Evolutionary conservation across 2,888 invertebrate genomes (phyloP), one percentile per base, ranked within the genome.

Genomic region (Dione vanillae): DNA sequence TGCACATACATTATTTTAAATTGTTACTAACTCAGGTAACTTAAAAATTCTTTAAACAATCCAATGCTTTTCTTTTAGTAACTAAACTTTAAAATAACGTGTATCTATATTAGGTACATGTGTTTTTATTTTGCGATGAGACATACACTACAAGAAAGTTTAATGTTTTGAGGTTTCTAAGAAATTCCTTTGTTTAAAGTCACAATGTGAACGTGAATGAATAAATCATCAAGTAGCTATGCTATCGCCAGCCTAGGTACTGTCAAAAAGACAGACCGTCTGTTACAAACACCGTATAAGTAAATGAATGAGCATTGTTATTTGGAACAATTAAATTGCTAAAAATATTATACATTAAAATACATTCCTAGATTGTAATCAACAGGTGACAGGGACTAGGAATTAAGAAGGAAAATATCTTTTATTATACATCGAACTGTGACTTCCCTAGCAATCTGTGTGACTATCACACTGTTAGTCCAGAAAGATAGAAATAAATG

Each of bases 141-240:
- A 41, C 10, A 37, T 35, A 56, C 8, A 16, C 49, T 45, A 45
- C 35, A 61, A 51, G 51, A 65, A 59, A 61, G 64, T 9, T 61
- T 19, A 67, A 52, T 66, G 49, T 66, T 67, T 68, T 61, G 49
- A 56, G 20, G 35, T 67, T 71, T 69, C 71, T 59, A 45, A 67
- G 71, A 74, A 74, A 65, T 69, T 69, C 56, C 62, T 65, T 67
- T 61, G 61, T 41, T 45, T 35, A 52, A 47, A 51, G 37, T 52
- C 47, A 71, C 69, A 74, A 69, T 69, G 41, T 52, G 45, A 67
- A 65, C 61, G 40, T 11, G n/a, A 40, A 71, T 74, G 73, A 74
- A 71, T 74, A 54, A 74, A 65, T 69, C 65, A 74, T 74, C 16
- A 66, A 65, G 43, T 47, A n/a, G 19, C 52, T 41, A 43, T 16